Evolutionary conservation across 2,113 vertebrate species (phyloP).

Genomic region (Hirundichthys speculiger): DNA sequence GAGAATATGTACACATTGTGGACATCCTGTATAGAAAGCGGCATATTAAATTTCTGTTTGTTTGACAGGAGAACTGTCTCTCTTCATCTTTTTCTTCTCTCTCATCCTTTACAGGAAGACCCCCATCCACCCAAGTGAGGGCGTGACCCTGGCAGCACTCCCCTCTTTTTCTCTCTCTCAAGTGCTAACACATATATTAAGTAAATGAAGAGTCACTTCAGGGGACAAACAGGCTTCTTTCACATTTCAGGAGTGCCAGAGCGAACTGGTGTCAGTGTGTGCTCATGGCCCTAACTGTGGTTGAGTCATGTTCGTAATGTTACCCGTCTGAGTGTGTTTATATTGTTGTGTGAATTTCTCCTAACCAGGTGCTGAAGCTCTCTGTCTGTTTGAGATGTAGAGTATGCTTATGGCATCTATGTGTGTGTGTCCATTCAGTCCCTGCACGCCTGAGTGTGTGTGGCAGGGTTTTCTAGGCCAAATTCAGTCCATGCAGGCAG

Average conservation of each 20-base stretch:
- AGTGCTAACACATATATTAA: constrained; percentile 94
- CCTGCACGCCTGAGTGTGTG: constrained; percentile 22
- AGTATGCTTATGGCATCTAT: constrained; percentile 11
- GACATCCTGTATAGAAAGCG: constrained; percentile 90
- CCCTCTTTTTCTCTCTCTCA: constrained; percentile 84
- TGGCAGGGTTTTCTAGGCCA: constrained; percentile 21
- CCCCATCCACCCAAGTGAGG: constrained; percentile 91
- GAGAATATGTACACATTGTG: constrained; percentile 94
- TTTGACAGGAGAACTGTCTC: constrained; percentile 97
- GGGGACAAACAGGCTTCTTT: constrained; percentile 84
- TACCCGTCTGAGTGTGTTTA: constrained; percentile 66
- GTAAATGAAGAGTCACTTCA: constrained; percentile 93
- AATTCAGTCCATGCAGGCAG: constrained; percentile 31
- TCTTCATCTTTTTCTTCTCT: constrained; percentile 86
- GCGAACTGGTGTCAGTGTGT: constrained; percentile 86
- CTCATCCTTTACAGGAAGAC: too few relatives aligned
- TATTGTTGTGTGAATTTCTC: constrained; percentile 44
- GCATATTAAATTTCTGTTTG: constrained; percentile 96
- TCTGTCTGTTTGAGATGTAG: constrained; percentile 39
- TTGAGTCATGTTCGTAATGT: constrained; percentile 80
- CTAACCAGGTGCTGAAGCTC: constrained; percentile 50
- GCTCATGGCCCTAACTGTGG: constrained; percentile 87
- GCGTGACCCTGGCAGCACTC: constrained; percentile 89
- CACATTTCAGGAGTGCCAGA: constrained; percentile 87
- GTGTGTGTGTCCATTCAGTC: constrained; percentile 20